Evolutionary conservation across 2,888 invertebrate genomes (phyloP), one percentile per base, ranked within the genome.

Genomic region (Eupithecia subumbrata): DNA sequence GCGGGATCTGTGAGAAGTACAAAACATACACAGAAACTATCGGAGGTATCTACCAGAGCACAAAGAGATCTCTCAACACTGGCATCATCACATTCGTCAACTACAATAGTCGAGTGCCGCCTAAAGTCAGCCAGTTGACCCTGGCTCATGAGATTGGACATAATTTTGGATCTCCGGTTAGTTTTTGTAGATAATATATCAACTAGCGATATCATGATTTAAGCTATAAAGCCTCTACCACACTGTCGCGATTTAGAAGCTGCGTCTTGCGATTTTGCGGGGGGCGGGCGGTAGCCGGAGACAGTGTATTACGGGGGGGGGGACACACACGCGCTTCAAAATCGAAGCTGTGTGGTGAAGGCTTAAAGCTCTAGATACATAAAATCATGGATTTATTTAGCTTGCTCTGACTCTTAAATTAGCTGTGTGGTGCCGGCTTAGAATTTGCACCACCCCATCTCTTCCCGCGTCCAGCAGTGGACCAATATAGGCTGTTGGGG

Each of bases 51-150:
- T 98, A 98, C 91, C 98, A 99, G 89, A 98, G 98, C 83, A 98
- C 98, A 12, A 98, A 98, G 90, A 96, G 99, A 79, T 98, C 98
- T 16, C 96, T 99, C 64, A 99, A 99, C 95, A 99, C 99, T 0
- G 99, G 99, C 76, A 99, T 99, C 88, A 99, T 99, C 80, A 99
- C 99, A 1, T 98, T 99, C 90, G 98, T 99, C 79, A 99, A 99
- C 95, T 99, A 99, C 95, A 99, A 99, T 90, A 98, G 98, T 88
- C 95, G 98, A 56, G 99, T 99, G 74, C 99, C 99, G 75, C 98
- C 99, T 0, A 98, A 99, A 93, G 99, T 99, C 37, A 99, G 99
- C 52, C 99, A 99, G 90, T 94, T 99, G 78, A 99, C 99, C 0
- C 95, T 99, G 82, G 99, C 99, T 0, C 99, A 99, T 91, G 99